phyloP scores from a whole-genome alignment of 2,888 invertebrate species.

The Drosophila paracracens region DNA sequence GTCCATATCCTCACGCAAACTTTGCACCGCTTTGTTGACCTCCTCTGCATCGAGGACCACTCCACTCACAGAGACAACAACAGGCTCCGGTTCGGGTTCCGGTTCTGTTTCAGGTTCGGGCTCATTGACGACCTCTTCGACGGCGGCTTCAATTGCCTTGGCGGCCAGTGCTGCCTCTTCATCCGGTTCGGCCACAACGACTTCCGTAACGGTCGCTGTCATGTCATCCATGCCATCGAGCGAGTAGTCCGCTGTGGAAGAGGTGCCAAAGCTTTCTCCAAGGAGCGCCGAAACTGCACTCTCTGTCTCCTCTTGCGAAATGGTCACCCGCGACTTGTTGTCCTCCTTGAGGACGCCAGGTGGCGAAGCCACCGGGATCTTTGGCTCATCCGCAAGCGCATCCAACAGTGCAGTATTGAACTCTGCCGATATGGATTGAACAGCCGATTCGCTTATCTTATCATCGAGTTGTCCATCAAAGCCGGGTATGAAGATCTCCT shows the following conservation, averaged over 20 bases:
- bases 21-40: constrained; percentile 93
- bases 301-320: constrained; percentile 96
- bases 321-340: constrained; percentile 89
- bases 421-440: constrained; percentile 90
- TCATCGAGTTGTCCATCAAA: constrained; percentile 90
- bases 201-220: constrained; percentile 80
- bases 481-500: constrained; percentile 89
- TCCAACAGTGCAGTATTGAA: constrained; percentile 84
- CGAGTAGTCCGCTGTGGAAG: constrained; percentile 86
- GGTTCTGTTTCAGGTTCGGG: constrained; percentile 82
- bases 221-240: constrained; percentile 81
- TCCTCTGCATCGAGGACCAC: constrained; percentile 88
- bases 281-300: constrained; percentile 95
- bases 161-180: constrained; percentile 85
- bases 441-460: constrained; percentile 91
- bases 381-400: constrained; percentile 83
- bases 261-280: constrained; percentile 93
- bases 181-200: constrained; percentile 81
- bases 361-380: constrained; percentile 84
- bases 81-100: constrained; percentile 78
- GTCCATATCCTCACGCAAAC: constrained; percentile 90
- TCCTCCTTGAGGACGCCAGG: constrained; percentile 87
- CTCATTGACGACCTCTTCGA: constrained; percentile 82
- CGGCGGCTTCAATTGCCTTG: constrained; percentile 80
- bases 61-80: constrained; percentile 88